These are phyloP conservation scores for Pseudorhombus dupliciocellatus DNA, from an alignment of 2,113 vertebrate genomes.

Conservation along the genomic window DNA sequence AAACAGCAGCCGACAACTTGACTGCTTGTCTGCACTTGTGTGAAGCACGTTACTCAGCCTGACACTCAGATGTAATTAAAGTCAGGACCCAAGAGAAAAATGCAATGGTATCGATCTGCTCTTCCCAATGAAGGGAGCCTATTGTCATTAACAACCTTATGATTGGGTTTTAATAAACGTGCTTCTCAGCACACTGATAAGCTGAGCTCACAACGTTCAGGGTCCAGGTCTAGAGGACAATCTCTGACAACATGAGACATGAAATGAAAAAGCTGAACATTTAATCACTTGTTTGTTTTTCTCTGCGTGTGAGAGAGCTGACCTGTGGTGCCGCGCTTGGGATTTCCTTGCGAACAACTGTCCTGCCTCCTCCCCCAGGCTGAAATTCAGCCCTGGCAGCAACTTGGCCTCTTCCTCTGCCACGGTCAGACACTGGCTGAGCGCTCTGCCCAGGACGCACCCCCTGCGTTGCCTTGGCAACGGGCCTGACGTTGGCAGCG, in stretches of 20 bases:
- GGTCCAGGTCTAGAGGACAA: background rate
- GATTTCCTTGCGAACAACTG: constrained; percentile 73
- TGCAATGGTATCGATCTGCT: constrained; percentile 57
- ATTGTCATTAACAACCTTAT: constrained; percentile 88
- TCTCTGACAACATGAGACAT: background rate
- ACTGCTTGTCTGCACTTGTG: background rate
- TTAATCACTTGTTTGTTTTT: background rate
- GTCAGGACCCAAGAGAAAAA: constrained; percentile 47
- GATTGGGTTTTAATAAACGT: constrained; percentile 87
- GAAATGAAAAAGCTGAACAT: background rate
- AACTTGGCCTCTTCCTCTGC: constrained; percentile 71
- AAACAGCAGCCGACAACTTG: constrained; percentile 28
- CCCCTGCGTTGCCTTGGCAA: constrained; percentile 71
- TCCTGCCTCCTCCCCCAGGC: constrained; percentile 68
- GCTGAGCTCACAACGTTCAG: constrained; percentile 13
- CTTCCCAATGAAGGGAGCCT: constrained; percentile 68
- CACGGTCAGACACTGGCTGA: constrained; percentile 53
- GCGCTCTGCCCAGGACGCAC: constrained; percentile 65
- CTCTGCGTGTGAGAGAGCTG: constrained; percentile 31
- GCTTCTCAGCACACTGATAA: constrained; percentile 84
- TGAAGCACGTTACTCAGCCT: constrained; percentile 8
- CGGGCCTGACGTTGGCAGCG: constrained; percentile 83
- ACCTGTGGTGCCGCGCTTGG: constrained; percentile 82
- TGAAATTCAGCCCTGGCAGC: constrained; percentile 49
- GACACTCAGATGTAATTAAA: constrained; percentile 32